These are phyloP conservation scores for Astreopora myriophthalma DNA, from an alignment of 64 coral and sea anemone species.

Conservation along the genomic window DNA sequence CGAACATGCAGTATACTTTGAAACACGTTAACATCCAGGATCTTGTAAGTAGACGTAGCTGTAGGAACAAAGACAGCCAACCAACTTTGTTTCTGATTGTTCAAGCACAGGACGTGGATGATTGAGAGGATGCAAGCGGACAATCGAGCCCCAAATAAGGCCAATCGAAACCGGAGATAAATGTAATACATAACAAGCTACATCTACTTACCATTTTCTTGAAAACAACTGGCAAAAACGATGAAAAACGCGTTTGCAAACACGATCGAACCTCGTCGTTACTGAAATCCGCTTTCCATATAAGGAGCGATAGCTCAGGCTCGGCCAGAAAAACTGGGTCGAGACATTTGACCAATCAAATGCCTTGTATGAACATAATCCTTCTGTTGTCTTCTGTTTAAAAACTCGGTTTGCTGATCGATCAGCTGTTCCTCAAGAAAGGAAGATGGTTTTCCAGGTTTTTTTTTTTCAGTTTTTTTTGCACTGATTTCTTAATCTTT, in stretches of 20 bases:
- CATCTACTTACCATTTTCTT: neutral
- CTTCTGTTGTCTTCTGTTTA: no score
- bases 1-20: neutral
- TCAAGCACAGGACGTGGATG: no score
- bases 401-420: no score
- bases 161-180: neutral
- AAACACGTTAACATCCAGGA: neutral
- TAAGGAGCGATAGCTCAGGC: neutral
- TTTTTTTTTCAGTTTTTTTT: neutral
- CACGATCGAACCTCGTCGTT: neutral
- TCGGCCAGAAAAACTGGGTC: neutral
- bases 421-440: neutral
- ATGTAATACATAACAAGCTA: neutral
- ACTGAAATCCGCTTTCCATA: neutral
- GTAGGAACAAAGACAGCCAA: neutral
- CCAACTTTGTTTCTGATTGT: neutral
- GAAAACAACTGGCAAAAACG: neutral
- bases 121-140: no score
- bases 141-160: neutral
- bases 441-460: constrained; percentile 28
- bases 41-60: neutral
- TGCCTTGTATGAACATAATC: neutral
- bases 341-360: constrained; percentile 14
- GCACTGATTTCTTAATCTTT: neutral
- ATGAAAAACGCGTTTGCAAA: neutral